Conservation (phyloP, 30 jellyfish, hydroid and myxozoan species). For the Hydractinia symbiolongicarpus region DNA sequence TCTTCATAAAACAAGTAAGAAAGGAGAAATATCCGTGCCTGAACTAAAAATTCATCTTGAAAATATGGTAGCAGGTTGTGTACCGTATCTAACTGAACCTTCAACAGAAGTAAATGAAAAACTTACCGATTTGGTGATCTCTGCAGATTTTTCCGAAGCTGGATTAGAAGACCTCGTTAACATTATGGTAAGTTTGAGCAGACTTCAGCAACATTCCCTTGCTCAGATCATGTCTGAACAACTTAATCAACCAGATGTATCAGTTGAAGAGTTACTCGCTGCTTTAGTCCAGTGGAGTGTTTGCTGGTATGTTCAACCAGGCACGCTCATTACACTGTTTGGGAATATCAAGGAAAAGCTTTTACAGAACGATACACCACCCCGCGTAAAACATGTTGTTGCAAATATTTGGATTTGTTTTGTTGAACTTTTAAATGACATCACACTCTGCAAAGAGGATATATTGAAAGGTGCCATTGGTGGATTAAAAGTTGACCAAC, state of each 20-base stretch:
- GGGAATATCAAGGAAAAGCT: neutral
- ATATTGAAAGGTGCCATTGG: neutral
- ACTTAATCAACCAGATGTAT: neutral
- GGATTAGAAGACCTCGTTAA: neutral
- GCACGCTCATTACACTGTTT: neutral
- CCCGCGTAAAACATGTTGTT: neutral
- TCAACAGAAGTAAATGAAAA: neutral
- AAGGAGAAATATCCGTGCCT: neutral
- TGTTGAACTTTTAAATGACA: conserved; percentile 21
- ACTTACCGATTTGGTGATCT: neutral
- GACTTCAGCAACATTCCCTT: neutral
- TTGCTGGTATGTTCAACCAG: conserved; percentile 28
- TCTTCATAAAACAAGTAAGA: neutral
- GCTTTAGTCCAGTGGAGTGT: neutral
- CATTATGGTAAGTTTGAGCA: neutral
- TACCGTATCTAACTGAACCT: neutral
- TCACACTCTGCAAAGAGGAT: conserved; percentile 28
- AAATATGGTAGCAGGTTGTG: neutral
- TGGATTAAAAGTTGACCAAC: neutral
- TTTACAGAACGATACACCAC: neutral
- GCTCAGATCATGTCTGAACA: neutral
- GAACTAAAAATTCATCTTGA: neutral
- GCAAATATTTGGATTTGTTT: conserved; percentile 4
- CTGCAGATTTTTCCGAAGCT: neutral
- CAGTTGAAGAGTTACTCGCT: conserved; percentile 4